Conservation (phyloP, 2,888 invertebrate genomes). For the Pyrochroa serraticornis region DNA sequence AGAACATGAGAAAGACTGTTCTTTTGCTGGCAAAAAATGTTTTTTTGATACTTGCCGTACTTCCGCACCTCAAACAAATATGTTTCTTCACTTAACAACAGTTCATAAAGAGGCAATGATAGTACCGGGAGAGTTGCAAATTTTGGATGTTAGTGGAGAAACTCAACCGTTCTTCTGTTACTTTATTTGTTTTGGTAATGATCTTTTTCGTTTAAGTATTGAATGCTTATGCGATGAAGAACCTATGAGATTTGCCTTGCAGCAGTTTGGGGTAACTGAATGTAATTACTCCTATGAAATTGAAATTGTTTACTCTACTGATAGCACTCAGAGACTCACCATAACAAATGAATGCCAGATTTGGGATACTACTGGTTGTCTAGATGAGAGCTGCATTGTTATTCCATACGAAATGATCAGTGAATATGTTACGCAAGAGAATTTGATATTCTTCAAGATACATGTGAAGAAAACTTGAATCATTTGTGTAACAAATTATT, state of each 20-base stretch:
- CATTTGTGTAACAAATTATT: too few relatives aligned
- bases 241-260: constrained; percentile 5
- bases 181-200: constrained; percentile 13
- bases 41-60: background rate
- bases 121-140: constrained; percentile 4
- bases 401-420: background rate
- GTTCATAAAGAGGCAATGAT: constrained; percentile 12
- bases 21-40: constrained; percentile 12
- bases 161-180: background rate
- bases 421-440: constrained; percentile 10
- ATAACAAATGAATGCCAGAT: constrained; percentile 2
- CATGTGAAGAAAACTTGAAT: constrained; percentile 3
- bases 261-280: constrained; percentile 14
- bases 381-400: background rate
- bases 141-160: constrained; percentile 10
- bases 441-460: constrained; percentile 11
- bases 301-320: constrained; percentile 5
- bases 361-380: background rate
- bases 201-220: constrained; percentile 12
- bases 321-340: constrained; percentile 6
- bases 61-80: constrained; percentile 8
- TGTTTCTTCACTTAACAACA: constrained; percentile 21
- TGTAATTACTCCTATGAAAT: constrained; percentile 7
- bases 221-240: background rate
- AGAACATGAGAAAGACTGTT: constrained; percentile 12